Evolutionary conservation across 2,888 invertebrate species (phyloP).

Genomic region (Tinea trinotella): DNA sequence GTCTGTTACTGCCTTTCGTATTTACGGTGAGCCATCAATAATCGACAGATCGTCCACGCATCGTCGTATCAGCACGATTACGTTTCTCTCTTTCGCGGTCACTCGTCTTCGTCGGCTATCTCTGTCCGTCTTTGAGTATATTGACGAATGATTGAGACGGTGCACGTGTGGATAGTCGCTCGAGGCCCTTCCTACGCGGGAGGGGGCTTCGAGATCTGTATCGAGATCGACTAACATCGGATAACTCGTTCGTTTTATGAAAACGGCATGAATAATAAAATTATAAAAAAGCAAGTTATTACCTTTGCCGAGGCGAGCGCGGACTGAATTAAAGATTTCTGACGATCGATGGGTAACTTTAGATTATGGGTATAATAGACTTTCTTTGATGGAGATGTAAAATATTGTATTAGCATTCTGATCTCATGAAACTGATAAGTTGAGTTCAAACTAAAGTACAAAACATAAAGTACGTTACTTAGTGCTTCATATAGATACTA

Average conservation of each 20-base stretch:
- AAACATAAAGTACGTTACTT: no score
- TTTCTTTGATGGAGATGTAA: slow-evolving; percentile 20
- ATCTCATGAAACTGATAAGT: not conserved
- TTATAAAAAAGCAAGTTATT: slow-evolving; percentile 30
- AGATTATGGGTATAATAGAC: slow-evolving; percentile 21
- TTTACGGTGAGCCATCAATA: slow-evolving; percentile 13
- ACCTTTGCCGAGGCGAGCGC: slow-evolving; percentile 24
- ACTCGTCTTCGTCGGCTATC: slow-evolving; percentile 36
- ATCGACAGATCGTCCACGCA: slow-evolving; percentile 34
- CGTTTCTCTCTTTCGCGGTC: slow-evolving; percentile 35
- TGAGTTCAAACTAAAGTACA: no score
- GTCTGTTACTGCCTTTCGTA: slow-evolving; percentile 13
- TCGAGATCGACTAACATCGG: slow-evolving; percentile 38
- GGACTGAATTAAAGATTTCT: slow-evolving; percentile 21
- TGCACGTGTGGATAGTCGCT: slow-evolving; percentile 46
- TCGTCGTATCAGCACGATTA: slow-evolving; percentile 33
- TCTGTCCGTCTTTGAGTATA: slow-evolving; percentile 46
- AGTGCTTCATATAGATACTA: no score
- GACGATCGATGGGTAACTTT: slow-evolving; percentile 22
- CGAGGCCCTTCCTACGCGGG: slow-evolving; percentile 42
- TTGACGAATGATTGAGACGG: slow-evolving; percentile 62
- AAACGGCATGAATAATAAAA: slow-evolving; percentile 39
- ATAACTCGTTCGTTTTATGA: slow-evolving; percentile 35
- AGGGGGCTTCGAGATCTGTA: slow-evolving; percentile 31
- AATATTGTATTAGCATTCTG: not conserved